phyloP scores from a whole-genome alignment of 1,140 invertebrate species.

The Gonioctena quinquepunctata region DNA sequence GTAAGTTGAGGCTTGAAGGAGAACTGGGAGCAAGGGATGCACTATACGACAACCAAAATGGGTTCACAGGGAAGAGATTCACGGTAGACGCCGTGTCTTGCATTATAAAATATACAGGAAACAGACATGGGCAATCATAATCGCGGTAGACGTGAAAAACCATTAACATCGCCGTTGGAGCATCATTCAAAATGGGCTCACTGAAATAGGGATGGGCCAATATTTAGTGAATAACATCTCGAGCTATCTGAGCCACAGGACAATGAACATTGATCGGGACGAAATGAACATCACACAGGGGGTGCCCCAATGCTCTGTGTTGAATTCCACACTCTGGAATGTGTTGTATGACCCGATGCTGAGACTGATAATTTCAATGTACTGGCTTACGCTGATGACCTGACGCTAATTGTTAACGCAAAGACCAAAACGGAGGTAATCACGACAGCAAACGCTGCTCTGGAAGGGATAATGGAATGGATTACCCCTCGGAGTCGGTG shows the following conservation, averaged over 20 bases:
- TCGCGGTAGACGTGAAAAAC: not conserved
- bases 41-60: not conserved
- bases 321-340: not conserved
- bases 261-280: not conserved
- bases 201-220: not conserved
- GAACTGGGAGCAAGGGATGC: too few relatives aligned
- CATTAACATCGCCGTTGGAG: not conserved
- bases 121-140: not conserved
- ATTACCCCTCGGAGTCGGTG: not conserved
- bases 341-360: not conserved
- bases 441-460: not conserved
- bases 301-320: not conserved
- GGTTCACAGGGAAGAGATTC: not conserved
- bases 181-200: not conserved
- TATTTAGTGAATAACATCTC: not conserved
- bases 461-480: not conserved
- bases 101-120: not conserved
- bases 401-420: not conserved
- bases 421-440: not conserved
- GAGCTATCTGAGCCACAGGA: not conserved
- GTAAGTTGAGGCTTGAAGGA: too few relatives aligned
- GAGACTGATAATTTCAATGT: not conserved
- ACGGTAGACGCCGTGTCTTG: not conserved
- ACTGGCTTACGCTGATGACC: not conserved
- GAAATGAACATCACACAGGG: not conserved